These are phyloP conservation scores for Drosophila pandora DNA, from an alignment of 1,140 invertebrate genomes.

Conservation along the genomic window DNA sequence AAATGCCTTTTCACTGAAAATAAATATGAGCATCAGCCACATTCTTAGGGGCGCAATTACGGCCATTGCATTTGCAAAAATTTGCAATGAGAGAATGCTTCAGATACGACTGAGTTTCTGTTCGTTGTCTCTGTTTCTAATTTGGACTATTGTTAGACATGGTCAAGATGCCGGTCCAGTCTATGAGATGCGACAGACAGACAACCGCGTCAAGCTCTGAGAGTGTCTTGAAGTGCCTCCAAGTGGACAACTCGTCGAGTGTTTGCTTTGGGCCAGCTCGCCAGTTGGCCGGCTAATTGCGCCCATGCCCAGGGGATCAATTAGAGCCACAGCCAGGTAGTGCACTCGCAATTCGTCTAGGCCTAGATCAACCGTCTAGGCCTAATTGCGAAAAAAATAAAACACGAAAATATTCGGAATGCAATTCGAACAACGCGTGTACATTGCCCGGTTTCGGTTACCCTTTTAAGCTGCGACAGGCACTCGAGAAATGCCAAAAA, in stretches of 20 bases:
- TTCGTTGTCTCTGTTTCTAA: conserved; percentile 52
- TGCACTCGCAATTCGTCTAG: conserved; percentile 40
- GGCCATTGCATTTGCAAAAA: conserved; percentile 74
- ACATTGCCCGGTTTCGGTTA: conserved; percentile 66
- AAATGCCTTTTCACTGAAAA: not conserved
- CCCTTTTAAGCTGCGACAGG: conserved; percentile 50
- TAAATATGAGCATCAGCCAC: not conserved
- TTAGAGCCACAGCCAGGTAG: conserved; percentile 48
- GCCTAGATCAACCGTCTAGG: conserved; percentile 9
- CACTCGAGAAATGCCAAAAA: conserved; percentile 60
- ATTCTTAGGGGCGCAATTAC: conserved; percentile 19
- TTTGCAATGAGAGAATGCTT: conserved; percentile 39
- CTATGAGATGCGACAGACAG: conserved; percentile 40
- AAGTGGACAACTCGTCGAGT: conserved; percentile 30
- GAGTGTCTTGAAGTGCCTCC: conserved; percentile 51
- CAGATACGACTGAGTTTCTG: conserved; percentile 4
- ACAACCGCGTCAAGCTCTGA: conserved; percentile 36
- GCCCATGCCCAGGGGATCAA: conserved; percentile 75
- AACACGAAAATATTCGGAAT: conserved; percentile 34
- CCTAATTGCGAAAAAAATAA: conserved; percentile 3
- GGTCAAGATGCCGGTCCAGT: conserved; percentile 42
- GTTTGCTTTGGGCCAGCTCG: conserved; percentile 45
- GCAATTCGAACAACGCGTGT: conserved; percentile 56
- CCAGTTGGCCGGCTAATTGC: conserved; percentile 64
- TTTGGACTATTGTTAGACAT: conserved; percentile 74